Conservation (phyloP, 2,113 vertebrate species). For the Rafetus swinhoei region DNA sequence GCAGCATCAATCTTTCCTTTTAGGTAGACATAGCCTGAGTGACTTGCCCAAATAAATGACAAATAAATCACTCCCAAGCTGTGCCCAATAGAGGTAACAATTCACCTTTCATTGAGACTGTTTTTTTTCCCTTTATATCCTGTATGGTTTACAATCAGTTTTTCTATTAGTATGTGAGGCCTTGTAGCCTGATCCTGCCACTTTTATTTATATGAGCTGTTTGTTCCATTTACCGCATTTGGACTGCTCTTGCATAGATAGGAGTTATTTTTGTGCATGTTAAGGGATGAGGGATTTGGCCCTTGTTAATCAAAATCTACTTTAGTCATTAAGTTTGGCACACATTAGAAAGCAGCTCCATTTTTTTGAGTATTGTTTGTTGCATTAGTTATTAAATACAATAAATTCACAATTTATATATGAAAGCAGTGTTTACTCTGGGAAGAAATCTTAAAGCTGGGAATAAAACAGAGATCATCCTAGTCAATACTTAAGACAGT, state of each 20-base stretch:
- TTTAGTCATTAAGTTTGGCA: not conserved
- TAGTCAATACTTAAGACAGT: not conserved
- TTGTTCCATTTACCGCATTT: not conserved
- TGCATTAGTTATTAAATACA: not conserved
- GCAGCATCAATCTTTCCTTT: no score
- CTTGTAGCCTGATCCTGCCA: not conserved
- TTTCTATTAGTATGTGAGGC: not conserved
- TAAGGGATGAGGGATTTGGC: not conserved
- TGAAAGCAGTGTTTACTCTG: not conserved
- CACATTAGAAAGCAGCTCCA: not conserved
- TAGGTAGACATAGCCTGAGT: no score
- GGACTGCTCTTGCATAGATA: not conserved
- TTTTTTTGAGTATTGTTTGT: not conserved
- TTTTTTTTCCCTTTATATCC: not conserved
- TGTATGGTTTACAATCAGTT: not conserved
- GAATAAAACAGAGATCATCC: not conserved
- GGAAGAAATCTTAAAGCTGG: not conserved
- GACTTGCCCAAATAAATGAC: not conserved
- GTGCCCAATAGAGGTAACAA: not conserved
- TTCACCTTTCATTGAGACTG: not conserved
- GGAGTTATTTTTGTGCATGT: not conserved
- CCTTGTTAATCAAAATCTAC: not conserved
- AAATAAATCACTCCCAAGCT: not conserved
- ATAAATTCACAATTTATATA: not conserved
- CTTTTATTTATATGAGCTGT: not conserved